phyloP scores from a whole-genome alignment of 2,113 vertebrate genomes.

The Picathartes gymnocephalus region DNA sequence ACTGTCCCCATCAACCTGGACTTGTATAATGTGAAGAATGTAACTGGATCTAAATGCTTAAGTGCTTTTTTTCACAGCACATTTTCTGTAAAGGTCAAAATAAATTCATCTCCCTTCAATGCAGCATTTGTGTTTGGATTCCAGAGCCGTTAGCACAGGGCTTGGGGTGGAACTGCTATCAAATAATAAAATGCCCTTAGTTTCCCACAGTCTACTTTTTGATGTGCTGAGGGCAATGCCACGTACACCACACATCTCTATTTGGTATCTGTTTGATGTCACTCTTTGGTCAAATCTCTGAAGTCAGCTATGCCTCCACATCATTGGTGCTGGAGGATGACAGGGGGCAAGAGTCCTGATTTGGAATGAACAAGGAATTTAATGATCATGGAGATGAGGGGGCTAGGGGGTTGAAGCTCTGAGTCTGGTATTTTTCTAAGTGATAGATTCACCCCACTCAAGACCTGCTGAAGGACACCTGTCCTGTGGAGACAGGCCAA shows the following conservation, averaged over 20 bases:
- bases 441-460: neutral
- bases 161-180: conserved; percentile 27
- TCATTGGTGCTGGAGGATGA: neutral
- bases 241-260: neutral
- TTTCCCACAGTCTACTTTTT: neutral
- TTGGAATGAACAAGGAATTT: neutral
- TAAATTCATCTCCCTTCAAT: conserved; percentile 69
- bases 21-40: conserved; percentile 64
- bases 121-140: conserved; percentile 59
- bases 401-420: neutral
- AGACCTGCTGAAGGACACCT: neutral
- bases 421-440: neutral
- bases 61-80: conserved; percentile 75
- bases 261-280: neutral
- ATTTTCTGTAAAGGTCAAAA: conserved; percentile 78
- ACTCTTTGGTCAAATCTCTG: neutral
- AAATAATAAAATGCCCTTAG: neutral
- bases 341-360: accelerated
- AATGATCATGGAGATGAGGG: neutral
- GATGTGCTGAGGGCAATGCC: neutral
- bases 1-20: conserved; percentile 57
- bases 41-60: conserved; percentile 73
- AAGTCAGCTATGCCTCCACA: neutral
- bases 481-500: neutral
- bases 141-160: neutral